These are phyloP conservation scores for Morinoia aosen DNA, from an alignment of 2,888 invertebrate species.

Conservation along the genomic window DNA sequence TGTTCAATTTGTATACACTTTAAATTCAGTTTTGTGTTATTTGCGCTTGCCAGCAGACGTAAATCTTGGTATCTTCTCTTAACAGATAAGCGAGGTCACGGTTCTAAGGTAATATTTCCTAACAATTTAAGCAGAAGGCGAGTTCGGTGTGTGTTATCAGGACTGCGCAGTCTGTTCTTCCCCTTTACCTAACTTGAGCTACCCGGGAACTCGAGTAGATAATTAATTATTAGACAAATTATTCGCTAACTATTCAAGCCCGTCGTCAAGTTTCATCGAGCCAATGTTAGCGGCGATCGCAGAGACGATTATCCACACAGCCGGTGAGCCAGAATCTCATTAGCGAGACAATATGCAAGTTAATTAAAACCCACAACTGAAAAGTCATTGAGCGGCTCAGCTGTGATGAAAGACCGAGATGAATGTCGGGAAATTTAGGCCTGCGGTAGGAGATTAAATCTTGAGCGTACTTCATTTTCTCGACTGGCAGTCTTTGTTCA, in stretches of 20 bases:
- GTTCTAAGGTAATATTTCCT: too few relatives aligned
- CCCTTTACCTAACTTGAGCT: neutral
- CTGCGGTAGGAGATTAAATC: neutral
- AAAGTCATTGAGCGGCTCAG: conserved; percentile 28
- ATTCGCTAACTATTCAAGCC: neutral
- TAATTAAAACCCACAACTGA: conserved; percentile 32
- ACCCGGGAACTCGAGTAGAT: neutral
- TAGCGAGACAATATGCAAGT: conserved; percentile 6
- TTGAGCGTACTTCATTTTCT: neutral
- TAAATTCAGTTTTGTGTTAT: too few relatives aligned
- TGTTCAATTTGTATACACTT: too few relatives aligned
- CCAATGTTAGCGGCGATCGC: neutral
- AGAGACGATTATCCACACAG: neutral
- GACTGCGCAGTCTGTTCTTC: neutral
- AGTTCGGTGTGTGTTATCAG: neutral
- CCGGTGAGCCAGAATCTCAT: neutral
- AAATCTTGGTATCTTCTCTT: too few relatives aligned
- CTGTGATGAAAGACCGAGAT: conserved; percentile 1
- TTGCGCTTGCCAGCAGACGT: too few relatives aligned
- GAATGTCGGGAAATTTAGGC: neutral
- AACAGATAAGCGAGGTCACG: too few relatives aligned
- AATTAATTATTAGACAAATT: neutral
- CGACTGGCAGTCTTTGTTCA: neutral
- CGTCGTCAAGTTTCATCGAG: neutral
- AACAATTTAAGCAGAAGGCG: too few relatives aligned